These are phyloP conservation scores for Cyprinus carpio DNA, from an alignment of 2,113 vertebrate genomes.

Conservation along the genomic window DNA sequence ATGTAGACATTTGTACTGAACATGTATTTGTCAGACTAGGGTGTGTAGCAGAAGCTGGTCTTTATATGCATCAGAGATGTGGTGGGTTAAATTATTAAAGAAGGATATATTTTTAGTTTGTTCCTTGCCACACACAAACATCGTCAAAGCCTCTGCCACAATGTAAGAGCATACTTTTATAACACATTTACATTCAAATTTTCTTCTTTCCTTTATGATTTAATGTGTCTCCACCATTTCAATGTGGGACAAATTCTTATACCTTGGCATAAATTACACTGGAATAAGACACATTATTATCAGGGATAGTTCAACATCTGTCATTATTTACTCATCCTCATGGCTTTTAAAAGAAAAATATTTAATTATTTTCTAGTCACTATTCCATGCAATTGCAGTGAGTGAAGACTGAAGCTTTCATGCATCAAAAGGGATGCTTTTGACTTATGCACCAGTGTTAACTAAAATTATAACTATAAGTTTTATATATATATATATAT, in stretches of 20 bases:
- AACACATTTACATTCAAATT: neutral
- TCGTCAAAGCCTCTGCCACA: neutral
- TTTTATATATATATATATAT: no score
- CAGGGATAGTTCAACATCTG: neutral
- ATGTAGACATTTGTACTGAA: conserved; percentile 1
- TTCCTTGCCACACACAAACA: neutral
- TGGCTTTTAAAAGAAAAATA: neutral
- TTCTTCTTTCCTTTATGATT: neutral
- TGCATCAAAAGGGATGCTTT: neutral
- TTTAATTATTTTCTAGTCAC: neutral
- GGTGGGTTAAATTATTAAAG: conserved; percentile 7
- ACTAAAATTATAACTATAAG: neutral
- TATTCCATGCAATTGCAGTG: neutral
- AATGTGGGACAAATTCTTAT: conserved; percentile 12
- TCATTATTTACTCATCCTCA: neutral
- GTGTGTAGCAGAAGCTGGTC: neutral
- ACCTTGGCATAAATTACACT: conserved; percentile 2
- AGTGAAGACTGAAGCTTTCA: neutral
- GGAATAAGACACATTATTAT: conserved; percentile 9
- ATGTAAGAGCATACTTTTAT: conserved; percentile 3
- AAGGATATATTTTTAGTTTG: neutral
- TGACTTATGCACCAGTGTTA: neutral
- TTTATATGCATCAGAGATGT: conserved; percentile 1
- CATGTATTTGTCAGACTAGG: conserved; percentile 2
- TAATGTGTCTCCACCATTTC: neutral